Evolutionary conservation across 2,888 invertebrate species (phyloP).

Genomic region (Podabrus alpinus): DNA sequence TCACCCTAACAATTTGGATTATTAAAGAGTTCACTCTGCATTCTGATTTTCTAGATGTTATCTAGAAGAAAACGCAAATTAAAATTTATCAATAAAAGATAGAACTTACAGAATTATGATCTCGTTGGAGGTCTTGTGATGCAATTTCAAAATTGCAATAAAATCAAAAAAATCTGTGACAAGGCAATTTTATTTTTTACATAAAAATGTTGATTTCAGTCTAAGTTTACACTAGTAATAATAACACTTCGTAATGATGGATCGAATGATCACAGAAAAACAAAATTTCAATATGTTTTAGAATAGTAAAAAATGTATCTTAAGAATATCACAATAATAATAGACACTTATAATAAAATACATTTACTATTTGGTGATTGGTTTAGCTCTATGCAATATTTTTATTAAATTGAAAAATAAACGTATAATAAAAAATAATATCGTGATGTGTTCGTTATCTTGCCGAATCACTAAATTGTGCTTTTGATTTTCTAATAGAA

Average conservation of each 20-base stretch:
- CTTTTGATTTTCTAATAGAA: too few species aligned
- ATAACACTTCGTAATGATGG: not conserved
- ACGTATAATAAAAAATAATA: not conserved
- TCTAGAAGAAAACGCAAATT: too few species aligned
- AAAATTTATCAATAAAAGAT: too few species aligned
- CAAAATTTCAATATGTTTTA: not conserved
- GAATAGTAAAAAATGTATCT: not conserved
- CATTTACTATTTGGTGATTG: not conserved
- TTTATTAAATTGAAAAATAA: not conserved
- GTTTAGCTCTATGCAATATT: not conserved
- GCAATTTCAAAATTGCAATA: not conserved
- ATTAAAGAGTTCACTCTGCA: too few species aligned
- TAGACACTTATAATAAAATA: not conserved
- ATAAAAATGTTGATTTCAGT: not conserved
- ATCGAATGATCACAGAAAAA: not conserved
- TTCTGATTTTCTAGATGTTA: too few species aligned
- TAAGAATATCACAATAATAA: not conserved
- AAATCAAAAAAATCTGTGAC: not conserved
- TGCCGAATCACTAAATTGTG: not conserved
- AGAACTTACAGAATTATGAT: too few species aligned
- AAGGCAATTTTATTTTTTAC: not conserved
- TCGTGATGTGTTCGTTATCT: not conserved
- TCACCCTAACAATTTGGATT: too few species aligned
- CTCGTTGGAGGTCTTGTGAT: too few species aligned
- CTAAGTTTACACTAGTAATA: not conserved